Evolutionary conservation across 2,888 invertebrate species (phyloP), one percentile per base, ranked within the genome.

Genomic region (Eupithecia centaureata): DNA sequence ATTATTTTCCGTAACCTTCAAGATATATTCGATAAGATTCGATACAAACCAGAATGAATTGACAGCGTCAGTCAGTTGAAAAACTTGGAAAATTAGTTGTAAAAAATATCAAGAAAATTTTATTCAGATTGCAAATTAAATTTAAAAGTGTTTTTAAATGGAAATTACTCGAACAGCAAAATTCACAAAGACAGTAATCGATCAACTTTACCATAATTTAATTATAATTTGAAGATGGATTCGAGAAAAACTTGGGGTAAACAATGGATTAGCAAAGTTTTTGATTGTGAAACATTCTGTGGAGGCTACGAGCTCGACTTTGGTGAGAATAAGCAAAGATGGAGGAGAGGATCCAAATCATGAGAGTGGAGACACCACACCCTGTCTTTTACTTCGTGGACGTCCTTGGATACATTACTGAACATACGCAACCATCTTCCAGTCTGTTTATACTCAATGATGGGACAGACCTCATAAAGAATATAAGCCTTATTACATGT

Each of bases 121-220:
- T 51, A 56, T 13, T 28, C 47, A 58, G 27, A 51, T 64, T 64
- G 27, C 27, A 62, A 59, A 74, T 73, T 77, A 79, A 82, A 82
- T 81, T 80, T 72, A 65, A 77, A 77, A 79, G 77, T 79, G 71
- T n/a, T 25, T 47, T 3, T 79, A 78, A 80, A 90, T 89, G 89
- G 89, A 90, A 86, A 86, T 88, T 72, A 73, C 85, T 68, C 84
- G 79, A 73, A 81, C 88, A 58, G 84, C 85, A 18, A 84, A 79
- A 77, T 81, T 88, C 66, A 87, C 87, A 12, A 83, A 77, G 71
- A 77, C 75, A 47, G 81, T 90, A 74, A 89, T 89, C 75, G 85
- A 89, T 79, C 85, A 86, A 76, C 79, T 90, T 67, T 89, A 86
- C 72, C 82, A 85, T 70, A 86, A 84, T 78, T 80, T 90, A 65